Conservation (phyloP, 2,113 vertebrate genomes). For the Eurystomus gularis region DNA sequence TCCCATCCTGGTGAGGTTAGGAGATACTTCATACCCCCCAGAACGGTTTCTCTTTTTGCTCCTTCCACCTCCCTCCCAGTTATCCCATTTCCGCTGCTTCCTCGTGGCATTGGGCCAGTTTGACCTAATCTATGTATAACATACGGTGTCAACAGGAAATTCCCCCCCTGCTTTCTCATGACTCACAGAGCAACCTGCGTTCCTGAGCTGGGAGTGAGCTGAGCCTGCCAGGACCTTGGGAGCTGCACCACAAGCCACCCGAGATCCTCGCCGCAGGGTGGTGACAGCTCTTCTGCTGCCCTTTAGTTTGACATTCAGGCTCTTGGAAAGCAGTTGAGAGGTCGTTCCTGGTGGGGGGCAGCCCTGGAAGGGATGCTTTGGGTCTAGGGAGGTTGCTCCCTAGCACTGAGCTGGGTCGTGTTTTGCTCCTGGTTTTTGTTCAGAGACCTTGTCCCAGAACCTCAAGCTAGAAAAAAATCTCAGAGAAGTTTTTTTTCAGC, state of each 20-base stretch:
- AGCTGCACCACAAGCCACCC: neutral
- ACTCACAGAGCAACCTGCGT: neutral
- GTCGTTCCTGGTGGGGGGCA: neutral
- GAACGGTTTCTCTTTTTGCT: neutral
- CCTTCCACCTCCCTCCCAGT: neutral
- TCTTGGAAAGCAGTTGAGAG: neutral
- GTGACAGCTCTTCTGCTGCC: neutral
- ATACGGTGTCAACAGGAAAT: slow-evolving; percentile 62
- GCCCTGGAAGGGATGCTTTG: neutral
- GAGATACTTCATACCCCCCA: neutral
- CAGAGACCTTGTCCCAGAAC: neutral
- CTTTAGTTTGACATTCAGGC: rapidly evolving
- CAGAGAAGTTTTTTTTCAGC: neutral
- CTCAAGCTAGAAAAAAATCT: neutral
- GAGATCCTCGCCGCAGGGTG: rapidly evolving
- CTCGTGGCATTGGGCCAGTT: neutral
- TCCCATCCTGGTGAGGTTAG: neutral
- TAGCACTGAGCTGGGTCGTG: neutral
- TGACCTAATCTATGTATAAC: slow-evolving; percentile 51
- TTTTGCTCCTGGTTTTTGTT: neutral
- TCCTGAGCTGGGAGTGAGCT: neutral
- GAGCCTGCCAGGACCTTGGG: neutral
- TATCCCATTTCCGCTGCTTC: neutral
- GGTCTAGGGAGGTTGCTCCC: neutral
- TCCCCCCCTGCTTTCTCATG: neutral